Conservation (phyloP, 1,140 invertebrate species). For the Camponotus floridanus region DNA sequence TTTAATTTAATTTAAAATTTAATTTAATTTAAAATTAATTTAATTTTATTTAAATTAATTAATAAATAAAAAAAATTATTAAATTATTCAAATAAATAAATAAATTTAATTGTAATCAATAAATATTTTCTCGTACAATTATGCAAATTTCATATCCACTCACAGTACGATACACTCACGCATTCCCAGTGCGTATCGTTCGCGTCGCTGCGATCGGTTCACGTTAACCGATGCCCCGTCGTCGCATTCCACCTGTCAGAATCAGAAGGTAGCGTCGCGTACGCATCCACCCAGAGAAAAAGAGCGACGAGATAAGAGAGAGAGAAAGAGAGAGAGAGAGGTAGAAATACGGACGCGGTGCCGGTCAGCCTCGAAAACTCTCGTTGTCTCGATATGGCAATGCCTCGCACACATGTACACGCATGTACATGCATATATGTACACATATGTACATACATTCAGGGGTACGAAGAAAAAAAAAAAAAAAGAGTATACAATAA, state of each 20-base stretch:
- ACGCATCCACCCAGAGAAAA: conserved; percentile 7
- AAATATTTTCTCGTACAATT: background rate
- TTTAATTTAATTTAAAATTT: too few relatives aligned
- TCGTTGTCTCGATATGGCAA: conserved; percentile 71
- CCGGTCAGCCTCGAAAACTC: background rate
- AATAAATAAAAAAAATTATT: too few relatives aligned
- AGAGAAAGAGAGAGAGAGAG: background rate
- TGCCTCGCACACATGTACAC: background rate
- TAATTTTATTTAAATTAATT: too few relatives aligned
- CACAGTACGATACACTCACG: conserved; percentile 34
- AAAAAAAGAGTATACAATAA: background rate
- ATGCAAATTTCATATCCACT: background rate
- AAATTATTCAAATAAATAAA: too few relatives aligned
- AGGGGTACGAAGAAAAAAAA: too few relatives aligned
- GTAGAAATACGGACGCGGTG: conserved; percentile 26
- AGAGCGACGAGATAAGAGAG: conserved; percentile 31
- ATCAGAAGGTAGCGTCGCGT: conserved; percentile 78
- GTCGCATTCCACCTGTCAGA: conserved; percentile 83
- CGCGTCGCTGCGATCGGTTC: conserved; percentile 70
- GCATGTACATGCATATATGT: background rate
- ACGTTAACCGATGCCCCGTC: conserved; percentile 51
- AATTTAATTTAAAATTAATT: too few relatives aligned
- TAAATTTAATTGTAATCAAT: too few relatives aligned
- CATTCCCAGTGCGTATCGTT: conserved; percentile 68
- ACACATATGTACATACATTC: background rate